phyloP scores from a whole-genome alignment of 2,113 vertebrate genomes.

The Uropsilus gracilis region DNA sequence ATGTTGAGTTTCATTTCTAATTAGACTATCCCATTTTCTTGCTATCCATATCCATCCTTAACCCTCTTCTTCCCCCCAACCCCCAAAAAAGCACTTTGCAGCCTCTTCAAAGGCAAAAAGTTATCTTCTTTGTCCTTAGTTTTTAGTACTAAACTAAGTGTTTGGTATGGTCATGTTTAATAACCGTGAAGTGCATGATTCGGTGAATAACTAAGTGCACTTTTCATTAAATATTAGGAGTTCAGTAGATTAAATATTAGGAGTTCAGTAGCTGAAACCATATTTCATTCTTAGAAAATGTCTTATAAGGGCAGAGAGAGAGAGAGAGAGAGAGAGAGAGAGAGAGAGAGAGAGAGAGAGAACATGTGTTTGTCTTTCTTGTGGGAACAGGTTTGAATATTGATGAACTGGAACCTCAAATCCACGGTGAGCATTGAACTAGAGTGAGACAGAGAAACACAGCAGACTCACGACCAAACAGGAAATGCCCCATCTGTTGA shows the following conservation, averaged over 20 bases:
- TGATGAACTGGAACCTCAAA: slow-evolving; percentile 46
- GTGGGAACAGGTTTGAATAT: slow-evolving; percentile 37
- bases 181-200: neutral
- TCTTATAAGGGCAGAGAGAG: neutral
- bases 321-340: neutral
- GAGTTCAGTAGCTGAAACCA: neutral
- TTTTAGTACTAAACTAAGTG: neutral
- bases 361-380: neutral
- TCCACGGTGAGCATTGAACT: slow-evolving; percentile 2
- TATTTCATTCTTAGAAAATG: neutral
- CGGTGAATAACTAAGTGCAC: neutral
- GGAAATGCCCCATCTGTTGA: slow-evolving; percentile 40
- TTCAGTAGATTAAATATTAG: neutral
- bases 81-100: neutral
- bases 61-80: too few relatives aligned
- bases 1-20: fast-evolving
- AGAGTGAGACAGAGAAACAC: slow-evolving; percentile 1
- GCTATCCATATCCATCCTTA: neutral
- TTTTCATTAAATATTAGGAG: neutral
- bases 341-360: neutral
- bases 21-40: neutral
- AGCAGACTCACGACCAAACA: neutral
- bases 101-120: neutral
- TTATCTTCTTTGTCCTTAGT: neutral
- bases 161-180: neutral